Evolutionary conservation across 1,140 invertebrate genomes (phyloP), one percentile per base, ranked within the genome.

Genomic region (Schlechtendalia chinensis): DNA sequence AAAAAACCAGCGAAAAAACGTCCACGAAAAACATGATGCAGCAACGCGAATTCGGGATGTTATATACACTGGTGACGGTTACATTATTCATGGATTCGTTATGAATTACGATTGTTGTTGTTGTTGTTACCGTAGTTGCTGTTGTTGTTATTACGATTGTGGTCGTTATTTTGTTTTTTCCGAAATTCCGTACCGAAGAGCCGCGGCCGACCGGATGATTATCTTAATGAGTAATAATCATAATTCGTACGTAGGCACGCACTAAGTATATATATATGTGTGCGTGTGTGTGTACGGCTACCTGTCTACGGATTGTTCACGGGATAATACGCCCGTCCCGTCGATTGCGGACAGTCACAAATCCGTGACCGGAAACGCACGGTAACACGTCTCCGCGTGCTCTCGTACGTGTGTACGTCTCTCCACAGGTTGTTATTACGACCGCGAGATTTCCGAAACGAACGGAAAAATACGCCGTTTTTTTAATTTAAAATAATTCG

Each of bases 351-450:
- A 27, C 69, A 72, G 54, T 72, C 69, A 72, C 50, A 72, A 54
- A 72, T 72, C 69, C 69, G 69, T 72, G 69, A 72, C 69, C 69
- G 69, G 69, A 72, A 72, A n/a, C n/a, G 29, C 47, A 54, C 45
- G n/a, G 69, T 12, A 54, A 54, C 29, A n/a, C n/a, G n/a, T n/a
- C n/a, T n/a, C n/a, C n/a, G n/a, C n/a, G n/a, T n/a, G n/a, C 53
- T 72, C 47, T 39, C 32, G 32, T 39, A 39, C 32, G 3, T 39
- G 32, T 8, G 32, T 8, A 39, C 32, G 8, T 3, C 8, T 39
- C 3, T 8, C 3, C 32, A n/a, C 16, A 29, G 32, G 3, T 53
- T 71, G 24, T 71, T 53, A 71, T 53, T 71, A 71, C 19, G 4
- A n/a, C 19, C 22, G 8, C 16, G 47, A 53, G 45, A 24, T 69